These are phyloP conservation scores for Zoanthus sansibaricus DNA, from an alignment of 92 coral and sea anemone genomes.

Conservation along the genomic window DNA sequence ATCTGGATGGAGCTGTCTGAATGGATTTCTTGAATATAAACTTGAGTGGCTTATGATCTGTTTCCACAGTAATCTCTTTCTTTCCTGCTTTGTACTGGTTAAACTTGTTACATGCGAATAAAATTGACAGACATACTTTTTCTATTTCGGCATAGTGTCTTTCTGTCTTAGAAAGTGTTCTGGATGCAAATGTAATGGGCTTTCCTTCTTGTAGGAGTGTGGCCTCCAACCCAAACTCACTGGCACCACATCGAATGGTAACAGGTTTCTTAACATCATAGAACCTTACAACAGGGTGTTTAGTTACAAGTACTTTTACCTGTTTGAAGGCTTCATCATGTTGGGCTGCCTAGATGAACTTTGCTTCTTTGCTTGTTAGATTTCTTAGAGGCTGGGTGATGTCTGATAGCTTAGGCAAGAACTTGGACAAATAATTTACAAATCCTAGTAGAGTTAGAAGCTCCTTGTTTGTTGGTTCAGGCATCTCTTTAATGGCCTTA, in stretches of 20 bases:
- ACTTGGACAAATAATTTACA: no score
- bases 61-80: constrained; percentile 16
- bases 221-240: constrained; percentile 40
- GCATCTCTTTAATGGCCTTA: no score
- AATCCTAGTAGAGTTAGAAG: no score
- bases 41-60: constrained; percentile 28
- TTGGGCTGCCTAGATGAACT: no score
- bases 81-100: constrained; percentile 20
- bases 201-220: constrained; percentile 34
- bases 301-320: constrained; percentile 12
- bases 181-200: constrained; percentile 47
- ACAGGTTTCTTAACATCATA: constrained; percentile 19
- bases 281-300: neutral
- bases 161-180: constrained; percentile 42
- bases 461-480: no score
- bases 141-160: constrained; percentile 5
- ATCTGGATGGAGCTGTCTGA: constrained; percentile 29
- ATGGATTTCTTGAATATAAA: constrained; percentile 28
- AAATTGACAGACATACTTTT: constrained; percentile 41
- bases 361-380: no score
- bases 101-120: constrained; percentile 29
- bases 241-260: constrained; percentile 50
- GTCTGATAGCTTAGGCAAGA: no score
- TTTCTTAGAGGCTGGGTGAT: no score
- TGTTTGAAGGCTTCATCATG: neutral